Evolutionary conservation across 2,113 vertebrate species (phyloP).

Genomic region (Ailuropoda melanoleuca): DNA sequence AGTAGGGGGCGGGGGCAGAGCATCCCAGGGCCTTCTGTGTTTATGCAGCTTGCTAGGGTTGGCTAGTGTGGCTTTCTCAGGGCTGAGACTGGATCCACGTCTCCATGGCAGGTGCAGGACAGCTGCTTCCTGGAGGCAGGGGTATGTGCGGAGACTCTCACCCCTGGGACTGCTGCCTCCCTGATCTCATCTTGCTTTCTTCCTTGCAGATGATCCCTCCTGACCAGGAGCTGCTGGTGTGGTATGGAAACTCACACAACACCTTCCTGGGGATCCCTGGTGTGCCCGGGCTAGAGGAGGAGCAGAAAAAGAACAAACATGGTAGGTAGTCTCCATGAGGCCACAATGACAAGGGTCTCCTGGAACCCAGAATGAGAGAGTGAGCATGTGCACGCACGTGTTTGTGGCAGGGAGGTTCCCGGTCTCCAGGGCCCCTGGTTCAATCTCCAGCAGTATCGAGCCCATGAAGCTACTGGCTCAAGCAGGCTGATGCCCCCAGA

Average conservation of each 20-base stretch:
- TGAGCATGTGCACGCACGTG: fast-evolving
- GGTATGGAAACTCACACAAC: conserved; percentile 97
- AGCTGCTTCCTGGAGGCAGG: not conserved
- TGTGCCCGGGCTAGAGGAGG: conserved; percentile 94
- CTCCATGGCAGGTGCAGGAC: not conserved
- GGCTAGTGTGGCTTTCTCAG: not conserved
- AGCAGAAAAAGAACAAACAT: conserved; percentile 94
- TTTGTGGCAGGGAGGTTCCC: not conserved
- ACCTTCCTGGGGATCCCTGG: conserved; percentile 97
- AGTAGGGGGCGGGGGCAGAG: no score
- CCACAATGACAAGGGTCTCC: not conserved
- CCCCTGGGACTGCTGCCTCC: fast-evolving
- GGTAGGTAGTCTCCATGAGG: conserved; percentile 83
- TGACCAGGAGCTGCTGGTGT: conserved; percentile 97
- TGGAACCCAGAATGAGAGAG: not conserved
- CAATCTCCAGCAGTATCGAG: not conserved
- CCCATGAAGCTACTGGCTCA: no score
- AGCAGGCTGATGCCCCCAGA: not conserved
- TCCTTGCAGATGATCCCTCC: conserved; percentile 93
- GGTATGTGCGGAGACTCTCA: fast-evolving
- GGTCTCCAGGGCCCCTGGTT: not conserved
- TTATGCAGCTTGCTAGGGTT: not conserved
- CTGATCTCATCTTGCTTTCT: not conserved
- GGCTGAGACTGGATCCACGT: not conserved
- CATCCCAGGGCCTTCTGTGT: fast-evolving